Evolutionary conservation across 2,797 vertebrate genomes (phyloP), one percentile per base, ranked within the genome.

Genomic region (Staurois parvus): DNA sequence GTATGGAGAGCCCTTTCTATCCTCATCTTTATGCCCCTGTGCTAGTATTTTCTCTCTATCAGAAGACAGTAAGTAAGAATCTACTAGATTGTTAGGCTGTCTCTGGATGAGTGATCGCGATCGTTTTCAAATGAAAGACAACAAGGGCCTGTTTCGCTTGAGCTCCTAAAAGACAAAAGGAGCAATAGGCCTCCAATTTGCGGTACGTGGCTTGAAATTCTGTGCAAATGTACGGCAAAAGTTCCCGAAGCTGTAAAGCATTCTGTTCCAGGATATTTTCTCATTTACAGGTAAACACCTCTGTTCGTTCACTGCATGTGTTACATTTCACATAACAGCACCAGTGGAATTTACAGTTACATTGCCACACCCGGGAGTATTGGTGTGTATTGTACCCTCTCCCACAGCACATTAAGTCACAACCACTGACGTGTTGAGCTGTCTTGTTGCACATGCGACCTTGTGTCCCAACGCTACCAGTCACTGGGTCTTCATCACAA

Each of bases 271-370:
- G 29, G 87, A 78, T 52, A 24, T 0, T 0, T 19, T 87, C 87
- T 99, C 95, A 99, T 94, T 99, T 99, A 92, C 98, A 99, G 6
- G 98, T 99, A 83, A 99, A 97, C 79, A 99, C 97, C 88, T 99
- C 97, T 73, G 98, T 99, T 94, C 96, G 96, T 92, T 99, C 98
- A 0, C 97, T 99, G 95, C 98, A 99, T 0, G 97, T 99, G 95
- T 98, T 99, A 92, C 98, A 99, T 81, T 97, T 98, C 77, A 99
- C 98, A 0, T 98, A 98, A 93, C 98, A 99, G 94, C 98, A 99
- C 98, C 98, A 99, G 88, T 99, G 96, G 91, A 99, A 99, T 90
- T 98, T 99, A 93, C 98, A 99, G 95, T 99, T 98, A 94, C 98
- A 99, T 92, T 99, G 97, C 98, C 98, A 99, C 42, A 99, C 97